Base-by-base conservation (phyloP, 1,140 invertebrate species). In the Paraescarpia echinospica region DNA sequence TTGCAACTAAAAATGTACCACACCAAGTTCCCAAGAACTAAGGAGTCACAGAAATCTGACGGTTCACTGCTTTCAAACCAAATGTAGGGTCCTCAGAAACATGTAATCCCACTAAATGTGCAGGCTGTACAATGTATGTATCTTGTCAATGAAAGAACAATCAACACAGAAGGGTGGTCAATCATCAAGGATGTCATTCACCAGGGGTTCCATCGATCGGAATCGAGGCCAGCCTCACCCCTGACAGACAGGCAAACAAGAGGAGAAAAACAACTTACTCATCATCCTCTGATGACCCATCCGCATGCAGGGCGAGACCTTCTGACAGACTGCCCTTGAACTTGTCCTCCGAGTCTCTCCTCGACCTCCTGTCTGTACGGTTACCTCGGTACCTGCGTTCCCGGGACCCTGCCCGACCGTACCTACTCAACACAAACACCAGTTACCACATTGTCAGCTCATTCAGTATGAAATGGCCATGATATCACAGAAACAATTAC, bases 311-410 rank as follows among this genome's bases (percentile, higher is more conserved):
- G 41, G 94, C 93, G 91, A 98, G 96, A 31, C 98, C 98, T 96
- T 98, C 98, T 92, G 98, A 98, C n/a, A 98, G 95, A 90, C 98
- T 98, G 94, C 97, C 98, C 96, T 98, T 97, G 94, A 97, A 98
- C 94, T 97, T 97, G 95, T 98, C 97, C 93, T 95, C 96, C 92
- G 96, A 96, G 93, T 97, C 96, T 33, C 89, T 33, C 93, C 93
- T 77, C 22, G 0, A 31, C 92, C 93, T 59, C 89, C 93, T 18
- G 14, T 22, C n/a, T n/a, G 59, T 90, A 35, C 94, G 92, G 33
- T 94, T 93, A n/a, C 93, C 93, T 35, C 94, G 89, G 92, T 96
- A 95, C 91, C 96, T 96, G 89, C 96, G 95, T 94, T 77, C 59
- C 59, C 94, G 94, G 8, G 41, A 51, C 5, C 92, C 48, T 35